These are phyloP conservation scores for Arbacia lixula DNA, from an alignment of 53 echinoderm and acorn worm genomes.

Conservation along the genomic window DNA sequence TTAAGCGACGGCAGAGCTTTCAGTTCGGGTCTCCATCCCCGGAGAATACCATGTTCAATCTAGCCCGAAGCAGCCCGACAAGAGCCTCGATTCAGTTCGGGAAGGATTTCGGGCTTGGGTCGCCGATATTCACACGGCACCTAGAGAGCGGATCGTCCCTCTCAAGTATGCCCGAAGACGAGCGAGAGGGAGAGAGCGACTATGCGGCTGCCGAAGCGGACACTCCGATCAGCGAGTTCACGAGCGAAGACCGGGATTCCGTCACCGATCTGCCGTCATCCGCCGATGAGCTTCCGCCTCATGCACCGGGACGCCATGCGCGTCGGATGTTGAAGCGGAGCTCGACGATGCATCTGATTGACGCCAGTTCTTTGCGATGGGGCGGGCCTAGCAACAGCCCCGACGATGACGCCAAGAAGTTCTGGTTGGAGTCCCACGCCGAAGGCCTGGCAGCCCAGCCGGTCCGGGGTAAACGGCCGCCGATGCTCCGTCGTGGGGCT, in stretches of 20 bases:
- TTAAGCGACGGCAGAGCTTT: constrained; percentile 31
- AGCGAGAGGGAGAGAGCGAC: background rate
- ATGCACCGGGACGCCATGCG: background rate
- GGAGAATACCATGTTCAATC: background rate
- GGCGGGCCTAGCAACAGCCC: background rate
- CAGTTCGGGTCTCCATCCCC: constrained; percentile 42
- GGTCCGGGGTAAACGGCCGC: background rate
- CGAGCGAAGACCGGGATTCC: constrained; percentile 20
- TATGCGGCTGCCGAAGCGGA: constrained; percentile 12
- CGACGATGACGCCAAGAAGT: constrained; percentile 14
- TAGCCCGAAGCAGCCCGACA: constrained; percentile 36
- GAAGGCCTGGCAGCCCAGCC: background rate
- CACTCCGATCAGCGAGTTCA: background rate
- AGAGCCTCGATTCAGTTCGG: constrained; percentile 49
- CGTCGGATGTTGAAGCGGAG: constrained; percentile 4
- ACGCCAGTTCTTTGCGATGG: background rate
- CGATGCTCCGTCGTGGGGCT: background rate
- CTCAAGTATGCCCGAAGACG: constrained; percentile 35
- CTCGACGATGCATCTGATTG: background rate
- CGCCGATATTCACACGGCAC: background rate
- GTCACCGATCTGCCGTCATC: background rate
- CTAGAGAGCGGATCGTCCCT: background rate
- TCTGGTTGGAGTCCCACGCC: background rate
- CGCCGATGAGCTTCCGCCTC: background rate
- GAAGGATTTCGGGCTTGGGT: constrained; percentile 10